Percentiles rank a stretch among this genome's conserved stretches.
These are phyloP conservation scores for Stegostoma tigrinum DNA, from an alignment of 2,113 vertebrate species.

Conservation along the genomic window DNA sequence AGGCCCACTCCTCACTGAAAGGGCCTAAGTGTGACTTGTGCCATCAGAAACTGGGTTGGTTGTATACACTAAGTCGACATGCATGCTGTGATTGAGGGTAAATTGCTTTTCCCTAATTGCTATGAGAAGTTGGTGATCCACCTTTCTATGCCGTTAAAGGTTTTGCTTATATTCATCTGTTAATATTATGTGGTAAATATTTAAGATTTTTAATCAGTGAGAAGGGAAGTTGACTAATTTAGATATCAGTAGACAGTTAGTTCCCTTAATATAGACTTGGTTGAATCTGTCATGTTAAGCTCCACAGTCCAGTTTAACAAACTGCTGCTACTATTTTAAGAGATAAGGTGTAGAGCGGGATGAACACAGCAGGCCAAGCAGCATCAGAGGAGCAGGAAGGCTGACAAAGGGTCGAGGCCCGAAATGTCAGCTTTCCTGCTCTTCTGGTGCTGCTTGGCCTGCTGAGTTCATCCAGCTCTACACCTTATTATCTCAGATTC, in stretches of 20 bases:
- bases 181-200: too few species aligned
- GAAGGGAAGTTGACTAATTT: not conserved
- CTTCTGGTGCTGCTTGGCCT: too few species aligned
- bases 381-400: too few species aligned
- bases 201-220: not conserved
- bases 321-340: slow-evolving; percentile 31
- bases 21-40: too few species aligned
- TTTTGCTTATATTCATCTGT: not conserved
- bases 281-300: not conserved
- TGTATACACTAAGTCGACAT: not conserved
- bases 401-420: too few species aligned
- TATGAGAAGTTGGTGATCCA: not conserved
- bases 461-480: too few species aligned
- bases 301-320: not conserved
- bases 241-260: not conserved
- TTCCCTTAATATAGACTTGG: not conserved
- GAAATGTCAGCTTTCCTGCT: too few species aligned
- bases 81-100: not conserved
- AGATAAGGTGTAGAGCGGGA: too few species aligned
- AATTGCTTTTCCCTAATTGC: not conserved
- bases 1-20: too few species aligned
- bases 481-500: too few species aligned
- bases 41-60: not conserved
- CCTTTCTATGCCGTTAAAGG: not conserved
- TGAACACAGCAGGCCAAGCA: too few species aligned